A percentile compares a stretch with the other conserved stretches of the same genome.
phyloP scores from a whole-genome alignment of 2,113 vertebrate genomes.

The Phrynosoma blainvillii region DNA sequence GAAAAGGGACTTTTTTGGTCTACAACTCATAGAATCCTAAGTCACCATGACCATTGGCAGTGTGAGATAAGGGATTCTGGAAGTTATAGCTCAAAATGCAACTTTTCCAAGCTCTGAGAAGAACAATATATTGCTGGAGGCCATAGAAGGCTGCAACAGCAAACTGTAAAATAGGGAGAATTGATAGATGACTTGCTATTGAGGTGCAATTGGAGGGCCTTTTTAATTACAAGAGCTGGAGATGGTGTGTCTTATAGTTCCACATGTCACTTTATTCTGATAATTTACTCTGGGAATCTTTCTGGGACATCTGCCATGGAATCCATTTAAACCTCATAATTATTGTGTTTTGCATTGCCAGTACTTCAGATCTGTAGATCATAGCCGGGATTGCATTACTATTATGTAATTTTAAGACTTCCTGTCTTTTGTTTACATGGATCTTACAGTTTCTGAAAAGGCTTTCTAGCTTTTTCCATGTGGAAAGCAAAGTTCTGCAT shows the following conservation, averaged over 20 bases:
- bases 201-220: not conserved
- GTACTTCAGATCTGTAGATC: constrained; percentile 1
- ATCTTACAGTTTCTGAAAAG: constrained; percentile 8
- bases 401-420: constrained; percentile 18
- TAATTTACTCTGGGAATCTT: constrained; percentile 18
- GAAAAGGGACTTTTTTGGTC: too few relatives aligned
- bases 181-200: not conserved
- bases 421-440: constrained; percentile 17
- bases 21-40: too few relatives aligned
- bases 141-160: not conserved
- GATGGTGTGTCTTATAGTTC: not conserved
- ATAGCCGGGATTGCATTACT: constrained; percentile 8
- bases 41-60: too few relatives aligned
- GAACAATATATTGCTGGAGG: not conserved
- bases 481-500: not conserved
- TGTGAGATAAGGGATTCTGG: too few relatives aligned
- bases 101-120: too few relatives aligned
- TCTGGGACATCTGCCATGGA: constrained; percentile 25
- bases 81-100: too few relatives aligned
- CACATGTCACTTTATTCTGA: constrained; percentile 5
- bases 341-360: constrained; percentile 8
- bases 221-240: not conserved
- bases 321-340: constrained; percentile 26
- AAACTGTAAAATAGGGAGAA: not conserved
- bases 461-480: not conserved